A percentile compares a stretch with the other conserved stretches of the same genome.
Evolutionary conservation across 2,797 vertebrate genomes (phyloP).

Genomic region (Sebastolobus altivelis): DNA sequence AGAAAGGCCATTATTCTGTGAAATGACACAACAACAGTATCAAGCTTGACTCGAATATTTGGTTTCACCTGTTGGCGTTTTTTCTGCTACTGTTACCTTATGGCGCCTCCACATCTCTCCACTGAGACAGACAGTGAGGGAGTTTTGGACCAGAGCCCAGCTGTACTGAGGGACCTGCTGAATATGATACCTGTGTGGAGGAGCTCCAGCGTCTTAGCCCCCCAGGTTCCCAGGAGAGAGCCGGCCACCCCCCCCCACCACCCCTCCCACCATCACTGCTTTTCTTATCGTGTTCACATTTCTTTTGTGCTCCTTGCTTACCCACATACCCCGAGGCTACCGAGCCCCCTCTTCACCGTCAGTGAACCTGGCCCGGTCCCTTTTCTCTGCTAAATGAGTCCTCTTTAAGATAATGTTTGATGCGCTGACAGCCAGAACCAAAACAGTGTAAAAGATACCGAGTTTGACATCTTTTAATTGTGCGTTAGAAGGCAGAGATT

Average conservation of each 20-base stretch:
- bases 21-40: constrained; percentile 82
- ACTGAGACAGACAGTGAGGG: constrained; percentile 88
- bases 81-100: constrained; percentile 89
- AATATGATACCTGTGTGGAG: constrained; percentile 90
- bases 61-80: constrained; percentile 92
- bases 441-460: constrained; percentile 86
- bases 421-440: constrained; percentile 85
- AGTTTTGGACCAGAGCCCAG: constrained; percentile 90
- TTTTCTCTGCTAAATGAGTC: constrained; percentile 87
- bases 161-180: constrained; percentile 85
- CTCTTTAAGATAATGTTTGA: constrained; percentile 89
- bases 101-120: constrained; percentile 91
- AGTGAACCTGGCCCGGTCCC: constrained; percentile 66
- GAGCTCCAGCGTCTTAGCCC: constrained; percentile 87
- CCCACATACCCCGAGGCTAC: constrained; percentile 81
- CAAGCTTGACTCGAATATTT: constrained; percentile 90
- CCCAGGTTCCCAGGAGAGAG: constrained; percentile 87
- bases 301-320: constrained; percentile 78
- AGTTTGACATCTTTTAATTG: constrained; percentile 91
- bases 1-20: constrained; percentile 53
- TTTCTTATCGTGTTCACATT: constrained; percentile 85
- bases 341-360: constrained; percentile 63
- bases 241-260: constrained; percentile 73
- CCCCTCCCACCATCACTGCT: constrained; percentile 45
- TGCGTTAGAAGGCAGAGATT: constrained; percentile 84